These are phyloP conservation scores for Geotrupes spiniger DNA, from an alignment of 2,888 invertebrate species.

Conservation along the genomic window DNA sequence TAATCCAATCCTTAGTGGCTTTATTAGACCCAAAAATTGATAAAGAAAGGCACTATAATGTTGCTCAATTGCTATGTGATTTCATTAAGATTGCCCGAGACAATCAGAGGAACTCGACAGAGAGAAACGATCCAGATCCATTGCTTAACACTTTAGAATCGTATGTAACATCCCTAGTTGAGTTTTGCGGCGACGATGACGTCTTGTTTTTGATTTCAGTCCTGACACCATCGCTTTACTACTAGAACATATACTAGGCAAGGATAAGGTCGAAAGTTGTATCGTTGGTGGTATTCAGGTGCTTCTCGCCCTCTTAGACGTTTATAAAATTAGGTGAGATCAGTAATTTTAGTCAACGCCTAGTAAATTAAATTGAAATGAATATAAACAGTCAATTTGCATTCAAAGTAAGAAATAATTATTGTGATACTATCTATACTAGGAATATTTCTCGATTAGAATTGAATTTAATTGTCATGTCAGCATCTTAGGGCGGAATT, in stretches of 20 bases:
- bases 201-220: conserved; percentile 31
- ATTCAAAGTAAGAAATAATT: no score
- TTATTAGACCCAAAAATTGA: conserved; percentile 64
- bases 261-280: conserved; percentile 65
- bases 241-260: conserved; percentile 71
- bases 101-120: conserved; percentile 56
- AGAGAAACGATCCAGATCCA: conserved; percentile 66
- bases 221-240: conserved; percentile 64
- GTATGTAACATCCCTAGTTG: conserved; percentile 50
- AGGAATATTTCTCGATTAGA: no score
- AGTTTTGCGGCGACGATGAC: not conserved
- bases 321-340: conserved; percentile 52
- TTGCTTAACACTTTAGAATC: conserved; percentile 71
- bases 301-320: conserved; percentile 68
- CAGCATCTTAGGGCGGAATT: no score
- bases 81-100: conserved; percentile 69
- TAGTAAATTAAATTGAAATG: no score
- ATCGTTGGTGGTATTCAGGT: conserved; percentile 78
- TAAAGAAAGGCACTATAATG: conserved; percentile 79
- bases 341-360: no score
- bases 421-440: no score
- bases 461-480: no score
- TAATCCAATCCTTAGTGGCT: conserved; percentile 75
- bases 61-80: conserved; percentile 85
- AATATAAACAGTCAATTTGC: no score